Evolutionary conservation across 2,113 vertebrate genomes (phyloP), one percentile per base, ranked within the genome.

Genomic region (Myotis brandtii): DNA sequence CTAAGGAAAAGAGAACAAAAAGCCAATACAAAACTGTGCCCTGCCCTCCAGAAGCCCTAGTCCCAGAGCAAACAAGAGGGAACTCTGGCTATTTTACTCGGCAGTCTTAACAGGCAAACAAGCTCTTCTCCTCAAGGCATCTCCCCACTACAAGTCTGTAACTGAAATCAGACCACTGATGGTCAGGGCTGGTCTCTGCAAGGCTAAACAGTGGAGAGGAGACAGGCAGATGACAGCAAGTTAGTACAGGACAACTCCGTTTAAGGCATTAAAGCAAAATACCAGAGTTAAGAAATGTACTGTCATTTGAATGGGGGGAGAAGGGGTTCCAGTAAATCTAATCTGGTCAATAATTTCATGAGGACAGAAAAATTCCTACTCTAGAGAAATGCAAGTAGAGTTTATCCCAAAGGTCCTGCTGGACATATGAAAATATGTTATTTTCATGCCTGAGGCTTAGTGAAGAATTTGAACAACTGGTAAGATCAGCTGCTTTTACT

Each of bases 1-100:
- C 98, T 99, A 85, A 72, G 94, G 87, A 80, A 77, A 37, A 82
- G 52, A 96, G 83, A 48, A 90, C 89, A 98, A 34, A 94, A 70
- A 67, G 93, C 86, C 96, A 0, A 79, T 94, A 95, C 7, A 17
- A 87, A 92, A 95, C 97, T 97, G 98, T 97, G 96, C 82, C 85
- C 91, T 7, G 64, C 17, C 0, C 66, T 43, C 40, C 14, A 48
- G 92, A 94, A 86, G 79, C 89, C 97, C 86, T 54, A 27, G 43
- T 8, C 93, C 80, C 95, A 95, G 96, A 88, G 20, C 88, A 93
- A 9, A 13, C 1, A 37, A 59, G 66, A 64, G 89, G 80, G 27
- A 46, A 9, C 48, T 17, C 32, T 0, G 23, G 91, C 81, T 43
- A 48, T 16, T 59, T 62, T 1, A 5, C 81, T 56, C 52, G 4